Base-by-base conservation (phyloP, 1,140 invertebrate genomes). In the Drosophila seguyi region DNA sequence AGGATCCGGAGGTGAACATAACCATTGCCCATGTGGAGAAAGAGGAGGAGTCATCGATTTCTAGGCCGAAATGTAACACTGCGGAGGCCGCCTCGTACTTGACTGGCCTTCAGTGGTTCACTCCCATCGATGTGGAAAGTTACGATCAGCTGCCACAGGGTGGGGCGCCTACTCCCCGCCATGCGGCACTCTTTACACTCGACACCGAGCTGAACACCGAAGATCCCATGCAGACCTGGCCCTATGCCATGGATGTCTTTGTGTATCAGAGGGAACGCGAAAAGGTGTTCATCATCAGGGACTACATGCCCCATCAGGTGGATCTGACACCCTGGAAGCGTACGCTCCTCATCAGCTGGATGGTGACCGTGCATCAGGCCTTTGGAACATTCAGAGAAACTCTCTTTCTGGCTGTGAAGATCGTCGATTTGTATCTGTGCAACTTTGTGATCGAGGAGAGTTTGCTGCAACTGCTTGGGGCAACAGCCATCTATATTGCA, bases 381-480 rank as follows among this genome's bases (percentile, higher is more conserved):
- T 99, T 99, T 93, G 98, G 99, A 92, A 93, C 99, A 2, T 99
- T 99, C 93, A 99, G 99, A 83, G 99, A 99, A 93, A 99, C 99
- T 0, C 93, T 99, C 1, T 99, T 99, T 93, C 94, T 99, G 81
- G 98, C 97, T 50, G 98, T 99, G n/a, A 99, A 99, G 94, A 93
- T 99, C 62, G 96, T 99, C 3, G 99, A 99, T 93, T 93, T 97
- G 44, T 99, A 97, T 93, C 93, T 99, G 44, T 95, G 95, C 42
- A 95, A 95, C 92, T 92, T 95, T 86, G 88, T 94, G 22, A 93
- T 97, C 79, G 93, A 94, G 22, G 96, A 97, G 93, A 95, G 96
- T 84, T 94, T 95, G 85, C 80, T 99, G 34, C 98, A 99, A 93
- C 94, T 99, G 22, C 93, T 99, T 44, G 98, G 98, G 0, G 97